Percentiles rank a stretch among this genome's conserved stretches.
phyloP scores from a whole-genome alignment of 2,113 vertebrate genomes.

The Anser brachyrhynchus region DNA sequence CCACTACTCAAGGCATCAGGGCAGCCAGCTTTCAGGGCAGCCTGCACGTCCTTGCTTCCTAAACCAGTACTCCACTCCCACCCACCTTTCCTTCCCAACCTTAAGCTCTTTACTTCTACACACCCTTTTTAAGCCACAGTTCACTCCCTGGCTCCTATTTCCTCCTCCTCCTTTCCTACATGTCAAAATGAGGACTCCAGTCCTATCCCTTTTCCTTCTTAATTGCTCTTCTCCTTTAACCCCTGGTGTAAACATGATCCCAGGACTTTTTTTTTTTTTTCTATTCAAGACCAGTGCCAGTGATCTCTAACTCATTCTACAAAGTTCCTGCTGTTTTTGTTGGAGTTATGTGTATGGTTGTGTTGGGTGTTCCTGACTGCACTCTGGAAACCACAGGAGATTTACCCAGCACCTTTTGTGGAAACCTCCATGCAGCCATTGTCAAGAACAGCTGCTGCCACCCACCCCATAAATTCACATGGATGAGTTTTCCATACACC shows the following conservation, averaged over 20 bases:
- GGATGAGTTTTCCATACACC: background rate
- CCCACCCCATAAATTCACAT: background rate
- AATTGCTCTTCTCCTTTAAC: background rate
- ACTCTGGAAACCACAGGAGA: background rate
- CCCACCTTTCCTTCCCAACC: background rate
- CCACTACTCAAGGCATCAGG: background rate
- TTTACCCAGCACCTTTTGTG: background rate
- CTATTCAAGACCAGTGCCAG: background rate
- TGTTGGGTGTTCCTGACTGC: background rate
- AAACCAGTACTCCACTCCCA: background rate
- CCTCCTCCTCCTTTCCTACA: background rate
- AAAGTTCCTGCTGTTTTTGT: background rate
- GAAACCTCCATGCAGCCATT: background rate
- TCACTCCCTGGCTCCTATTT: background rate
- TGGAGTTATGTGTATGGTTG: background rate
- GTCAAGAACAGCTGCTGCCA: background rate
- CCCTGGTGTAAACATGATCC: background rate
- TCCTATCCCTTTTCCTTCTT: background rate
- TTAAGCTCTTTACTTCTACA: background rate
- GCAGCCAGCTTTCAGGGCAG: background rate
- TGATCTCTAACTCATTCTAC: background rate
- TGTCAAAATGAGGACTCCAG: background rate
- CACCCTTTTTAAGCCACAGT: background rate
- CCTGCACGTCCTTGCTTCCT: background rate
- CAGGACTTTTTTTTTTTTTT: background rate